phyloP scores from a whole-genome alignment of 2,113 vertebrate species.

The Podarcis muralis region DNA sequence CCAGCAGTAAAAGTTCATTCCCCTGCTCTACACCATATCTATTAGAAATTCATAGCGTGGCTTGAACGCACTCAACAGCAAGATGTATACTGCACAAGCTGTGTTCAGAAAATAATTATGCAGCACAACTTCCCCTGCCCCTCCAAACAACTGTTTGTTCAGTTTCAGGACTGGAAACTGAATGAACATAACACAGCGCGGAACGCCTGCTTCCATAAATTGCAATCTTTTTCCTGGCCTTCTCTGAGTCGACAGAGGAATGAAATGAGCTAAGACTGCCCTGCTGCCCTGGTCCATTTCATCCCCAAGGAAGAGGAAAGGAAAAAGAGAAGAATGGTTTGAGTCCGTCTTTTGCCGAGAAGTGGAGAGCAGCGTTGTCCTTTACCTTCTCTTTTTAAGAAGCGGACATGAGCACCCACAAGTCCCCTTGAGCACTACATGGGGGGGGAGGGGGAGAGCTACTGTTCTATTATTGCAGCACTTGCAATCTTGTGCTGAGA shows the following conservation, averaged over 20 bases:
- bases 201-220: neutral
- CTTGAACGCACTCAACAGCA: neutral
- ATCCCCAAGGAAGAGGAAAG: neutral
- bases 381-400: neutral
- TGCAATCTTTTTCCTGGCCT: neutral
- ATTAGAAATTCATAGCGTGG: neutral
- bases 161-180: neutral
- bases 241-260: neutral
- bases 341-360: neutral
- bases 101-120: neutral
- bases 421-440: neutral
- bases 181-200: too few species aligned
- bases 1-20: neutral
- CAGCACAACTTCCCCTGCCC: too few species aligned
- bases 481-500: neutral
- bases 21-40: neutral
- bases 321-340: neutral
- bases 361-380: neutral
- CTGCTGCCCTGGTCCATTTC: neutral
- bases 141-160: neutral
- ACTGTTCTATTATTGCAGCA: neutral
- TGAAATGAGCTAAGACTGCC: neutral
- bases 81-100: neutral
- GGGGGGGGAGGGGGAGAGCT: neutral
- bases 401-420: neutral